Evolutionary conservation across 2,888 invertebrate species (phyloP).

Genomic region (Harmothoe impar): DNA sequence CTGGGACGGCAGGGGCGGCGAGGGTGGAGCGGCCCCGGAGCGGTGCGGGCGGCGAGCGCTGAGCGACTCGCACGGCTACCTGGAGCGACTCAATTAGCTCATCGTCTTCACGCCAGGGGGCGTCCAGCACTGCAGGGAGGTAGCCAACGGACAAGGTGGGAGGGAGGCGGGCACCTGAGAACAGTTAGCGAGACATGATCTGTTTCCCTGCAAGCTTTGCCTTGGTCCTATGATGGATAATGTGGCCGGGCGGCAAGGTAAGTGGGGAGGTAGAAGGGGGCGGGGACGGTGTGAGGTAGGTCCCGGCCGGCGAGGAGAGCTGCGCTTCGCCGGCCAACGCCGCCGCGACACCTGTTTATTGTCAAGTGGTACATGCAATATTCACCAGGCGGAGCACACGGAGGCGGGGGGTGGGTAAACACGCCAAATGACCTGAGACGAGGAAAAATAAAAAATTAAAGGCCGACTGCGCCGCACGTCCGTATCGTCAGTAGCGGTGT

Average conservation of each 20-base stretch:
- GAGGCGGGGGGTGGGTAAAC: conserved; percentile 36
- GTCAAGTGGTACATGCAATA: conserved; percentile 44
- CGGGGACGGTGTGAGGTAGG: not conserved
- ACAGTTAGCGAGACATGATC: conserved; percentile 6
- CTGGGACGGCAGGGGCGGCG: not conserved
- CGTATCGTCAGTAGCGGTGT: conserved; percentile 31
- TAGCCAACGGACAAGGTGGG: too few species aligned
- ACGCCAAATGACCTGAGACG: conserved; percentile 58
- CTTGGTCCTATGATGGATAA: conserved; percentile 34
- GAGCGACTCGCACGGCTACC: conserved; percentile 48
- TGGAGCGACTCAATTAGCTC: conserved; percentile 37
- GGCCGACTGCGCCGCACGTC: not conserved
- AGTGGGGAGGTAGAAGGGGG: not conserved
- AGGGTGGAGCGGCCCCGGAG: not conserved
- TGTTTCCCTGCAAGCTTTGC: conserved; percentile 23
- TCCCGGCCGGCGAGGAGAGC: not conserved
- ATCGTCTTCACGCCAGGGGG: conserved; percentile 14
- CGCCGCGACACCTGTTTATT: conserved; percentile 20
- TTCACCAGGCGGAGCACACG: conserved; percentile 17
- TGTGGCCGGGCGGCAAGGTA: not conserved
- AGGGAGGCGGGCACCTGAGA: not conserved
- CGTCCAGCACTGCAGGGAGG: not conserved
- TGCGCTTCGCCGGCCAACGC: not conserved
- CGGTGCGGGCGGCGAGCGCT: not conserved
- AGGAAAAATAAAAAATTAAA: conserved; percentile 58